Base-by-base conservation (phyloP, 2,797 vertebrate species). In the Gymnoscopelus microlampas region DNA sequence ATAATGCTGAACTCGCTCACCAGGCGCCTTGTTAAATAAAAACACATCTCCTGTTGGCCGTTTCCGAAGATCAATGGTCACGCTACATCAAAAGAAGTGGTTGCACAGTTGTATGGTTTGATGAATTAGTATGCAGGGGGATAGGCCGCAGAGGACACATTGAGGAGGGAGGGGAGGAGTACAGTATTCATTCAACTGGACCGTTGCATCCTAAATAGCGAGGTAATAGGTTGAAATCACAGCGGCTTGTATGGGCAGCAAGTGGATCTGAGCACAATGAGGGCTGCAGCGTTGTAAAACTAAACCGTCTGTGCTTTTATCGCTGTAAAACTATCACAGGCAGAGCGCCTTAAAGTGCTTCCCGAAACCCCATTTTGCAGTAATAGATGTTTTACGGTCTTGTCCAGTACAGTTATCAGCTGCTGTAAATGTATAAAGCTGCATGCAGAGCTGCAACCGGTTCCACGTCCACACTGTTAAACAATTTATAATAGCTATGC, bases 61-160 rank as follows among this genome's bases (percentile, higher is more conserved):
- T 71, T 60, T 79, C 24, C 3, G 63, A 77, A 14, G 9, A 68
- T 73, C 8, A 14, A 70, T 56, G 62, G 68, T 82, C 60, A 32
- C 49, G 5, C 60, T 68, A 51, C 60, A 72, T 74, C 62, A 76
- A 60, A 76, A 66, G 5, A 60, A 73, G 60, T 64, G 79, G 75
- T 70, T 73, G 66, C 71, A 56, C 57, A 76, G 76, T 70, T 81
- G 39, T 71, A 57, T 85, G 79, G 83, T 81, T 74, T 71, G 64
- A 81, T 29, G 3, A 51, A 78, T 88, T 71, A 86, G 82, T 73
- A 88, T 88, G 83, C 83, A 88, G 83, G 84, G 70, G 47, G 66
- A 73, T 7, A 44, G 39, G 47, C 24, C 48, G 26, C 4, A 44
- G 8, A 66, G 53, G 29, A 63, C 76, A 83, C 85, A 86, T 65